Percentiles rank a stretch among this genome's conserved stretches.
Evolutionary conservation across 1,140 invertebrate species (phyloP).

Genomic region (Lysiphlebus fabarum): DNA sequence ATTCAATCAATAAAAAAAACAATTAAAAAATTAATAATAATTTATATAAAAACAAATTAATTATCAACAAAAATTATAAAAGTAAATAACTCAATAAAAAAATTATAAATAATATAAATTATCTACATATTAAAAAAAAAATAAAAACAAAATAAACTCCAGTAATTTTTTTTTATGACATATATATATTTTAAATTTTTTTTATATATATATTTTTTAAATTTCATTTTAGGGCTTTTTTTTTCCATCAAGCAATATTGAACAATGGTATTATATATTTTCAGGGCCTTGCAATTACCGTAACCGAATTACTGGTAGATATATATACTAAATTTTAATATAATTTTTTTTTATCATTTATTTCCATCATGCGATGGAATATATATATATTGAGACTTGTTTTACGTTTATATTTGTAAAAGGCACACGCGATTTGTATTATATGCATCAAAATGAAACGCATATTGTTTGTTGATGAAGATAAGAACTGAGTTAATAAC

Average conservation of each 20-base stretch:
- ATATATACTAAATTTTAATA: slow-evolving; percentile 12
- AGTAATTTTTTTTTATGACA: too few species aligned
- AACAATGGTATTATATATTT: slow-evolving; percentile 22
- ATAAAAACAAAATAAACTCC: too few species aligned
- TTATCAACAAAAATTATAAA: too few species aligned
- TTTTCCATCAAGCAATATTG: not conserved
- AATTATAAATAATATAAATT: too few species aligned
- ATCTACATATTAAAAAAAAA: too few species aligned
- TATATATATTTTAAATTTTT: too few species aligned
- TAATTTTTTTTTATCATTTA: slow-evolving; percentile 19
- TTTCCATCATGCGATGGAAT: not conserved
- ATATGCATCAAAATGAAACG: slow-evolving; percentile 6
- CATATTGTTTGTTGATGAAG: slow-evolving; percentile 27
- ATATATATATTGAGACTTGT: not conserved
- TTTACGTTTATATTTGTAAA: slow-evolving; percentile 12
- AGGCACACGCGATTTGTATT: slow-evolving; percentile 7
- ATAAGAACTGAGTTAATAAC: slow-evolving; percentile 27
- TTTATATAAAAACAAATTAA: too few species aligned
- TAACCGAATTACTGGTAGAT: slow-evolving; percentile 27
- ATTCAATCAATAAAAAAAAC: too few species aligned
- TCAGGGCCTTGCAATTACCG: slow-evolving; percentile 25
- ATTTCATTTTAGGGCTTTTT: slow-evolving; percentile 12
- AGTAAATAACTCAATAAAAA: too few species aligned
- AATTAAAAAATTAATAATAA: too few species aligned
- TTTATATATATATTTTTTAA: slow-evolving; percentile 3